Evolutionary conservation across 2,797 vertebrate genomes (phyloP).

Genomic region (Halcyon badia): DNA sequence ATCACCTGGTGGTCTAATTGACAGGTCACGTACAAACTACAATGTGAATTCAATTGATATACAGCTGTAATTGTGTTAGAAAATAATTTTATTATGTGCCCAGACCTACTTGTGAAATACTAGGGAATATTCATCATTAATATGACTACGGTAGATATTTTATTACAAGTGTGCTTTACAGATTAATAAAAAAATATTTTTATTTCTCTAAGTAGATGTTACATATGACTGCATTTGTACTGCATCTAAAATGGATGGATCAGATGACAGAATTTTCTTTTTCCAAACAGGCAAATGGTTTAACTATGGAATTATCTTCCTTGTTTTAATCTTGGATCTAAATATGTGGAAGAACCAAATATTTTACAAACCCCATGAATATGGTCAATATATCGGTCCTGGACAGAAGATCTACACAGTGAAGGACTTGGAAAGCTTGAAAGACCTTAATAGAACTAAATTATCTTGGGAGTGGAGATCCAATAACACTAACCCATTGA

Average conservation of each 20-base stretch:
- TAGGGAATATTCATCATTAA: constrained; percentile 35
- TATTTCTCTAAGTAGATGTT: neutral
- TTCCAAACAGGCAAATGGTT: constrained; percentile 95
- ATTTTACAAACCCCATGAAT: constrained; percentile 97
- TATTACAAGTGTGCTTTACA: constrained; percentile 41
- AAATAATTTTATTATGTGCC: constrained; percentile 56
- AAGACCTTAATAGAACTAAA: constrained; percentile 92
- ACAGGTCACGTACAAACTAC: constrained; percentile 38
- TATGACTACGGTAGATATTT: constrained; percentile 10
- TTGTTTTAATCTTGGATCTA: constrained; percentile 97
- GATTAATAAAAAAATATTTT: neutral
- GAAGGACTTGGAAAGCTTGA: constrained; percentile 91
- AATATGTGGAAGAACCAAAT: constrained; percentile 99
- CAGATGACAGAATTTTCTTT: constrained; percentile 55
- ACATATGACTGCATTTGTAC: neutral
- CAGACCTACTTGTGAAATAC: constrained; percentile 52
- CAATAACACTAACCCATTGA: constrained; percentile 87
- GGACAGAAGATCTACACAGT: constrained; percentile 97
- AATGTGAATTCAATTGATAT: constrained; percentile 35
- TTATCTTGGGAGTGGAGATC: constrained; percentile 94
- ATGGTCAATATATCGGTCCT: constrained; percentile 95
- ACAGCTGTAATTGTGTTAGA: constrained; percentile 4
- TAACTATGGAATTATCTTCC: constrained; percentile 98
- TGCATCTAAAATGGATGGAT: neutral
- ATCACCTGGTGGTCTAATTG: constrained; percentile 42